A percentile compares a stretch with the other conserved stretches of the same genome.
These are phyloP conservation scores for Umimayanthus chanpuru DNA, from an alignment of 92 coral and sea anemone species.

Conservation along the genomic window DNA sequence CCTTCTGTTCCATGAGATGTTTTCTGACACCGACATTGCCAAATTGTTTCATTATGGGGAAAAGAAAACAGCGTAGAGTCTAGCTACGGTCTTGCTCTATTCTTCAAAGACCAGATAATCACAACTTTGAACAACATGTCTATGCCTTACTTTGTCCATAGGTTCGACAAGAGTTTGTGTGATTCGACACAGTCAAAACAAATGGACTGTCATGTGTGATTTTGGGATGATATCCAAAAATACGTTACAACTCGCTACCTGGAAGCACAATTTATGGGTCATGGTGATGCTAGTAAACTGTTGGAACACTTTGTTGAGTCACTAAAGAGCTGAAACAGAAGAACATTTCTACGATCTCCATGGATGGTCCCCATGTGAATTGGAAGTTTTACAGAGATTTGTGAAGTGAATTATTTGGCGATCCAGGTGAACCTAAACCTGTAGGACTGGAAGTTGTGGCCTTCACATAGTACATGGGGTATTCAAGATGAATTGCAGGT, in stretches of 20 bases:
- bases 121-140: conserved; percentile 41
- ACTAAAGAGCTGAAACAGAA: conserved; percentile 34
- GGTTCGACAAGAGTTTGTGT: conserved; percentile 47
- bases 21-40: conserved; percentile 46
- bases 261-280: conserved; percentile 53
- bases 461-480: conserved; percentile 51
- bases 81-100: conserved; percentile 42
- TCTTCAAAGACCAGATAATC: conserved; percentile 42
- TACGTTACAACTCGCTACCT: conserved; percentile 40
- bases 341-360: conserved; percentile 38
- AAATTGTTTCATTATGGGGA: conserved; percentile 43
- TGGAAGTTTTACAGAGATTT: conserved; percentile 39
- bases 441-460: conserved; percentile 54
- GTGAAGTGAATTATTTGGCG: conserved; percentile 33
- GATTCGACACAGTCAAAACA: conserved; percentile 43
- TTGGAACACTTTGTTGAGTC: conserved; percentile 32
- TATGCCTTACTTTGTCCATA: conserved; percentile 43
- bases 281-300: conserved; percentile 45
- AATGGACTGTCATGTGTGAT: conserved; percentile 46
- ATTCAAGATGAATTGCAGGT: conserved; percentile 39
- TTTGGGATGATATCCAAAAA: conserved; percentile 45
- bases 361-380: conserved; percentile 37
- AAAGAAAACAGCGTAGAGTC: conserved; percentile 42
- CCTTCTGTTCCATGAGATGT: conserved; percentile 38
- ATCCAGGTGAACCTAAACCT: conserved; percentile 38